phyloP scores from a whole-genome alignment of 2,113 vertebrate species.

The Fulmarus glacialis region DNA sequence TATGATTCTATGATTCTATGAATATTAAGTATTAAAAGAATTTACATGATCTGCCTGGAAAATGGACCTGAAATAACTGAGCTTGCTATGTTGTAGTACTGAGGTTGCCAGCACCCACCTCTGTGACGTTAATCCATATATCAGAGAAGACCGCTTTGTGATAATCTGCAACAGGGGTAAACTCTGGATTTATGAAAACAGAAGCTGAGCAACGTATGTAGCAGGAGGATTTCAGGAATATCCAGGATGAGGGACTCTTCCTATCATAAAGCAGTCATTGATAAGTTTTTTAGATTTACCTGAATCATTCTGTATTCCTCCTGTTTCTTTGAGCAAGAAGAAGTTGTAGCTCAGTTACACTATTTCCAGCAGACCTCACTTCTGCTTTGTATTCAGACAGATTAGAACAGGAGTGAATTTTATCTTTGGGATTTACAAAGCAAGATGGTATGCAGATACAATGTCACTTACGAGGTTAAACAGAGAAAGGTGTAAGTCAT shows the following conservation, averaged over 20 bases:
- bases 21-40: not conserved
- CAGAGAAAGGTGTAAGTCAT: not conserved
- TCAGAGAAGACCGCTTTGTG: not conserved
- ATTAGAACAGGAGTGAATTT: not conserved
- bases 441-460: not conserved
- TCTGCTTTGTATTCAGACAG: not conserved
- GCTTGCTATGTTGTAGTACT: not conserved
- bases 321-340: not conserved
- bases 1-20: too few relatives aligned
- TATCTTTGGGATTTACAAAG: not conserved
- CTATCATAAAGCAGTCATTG: not conserved
- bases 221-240: not conserved
- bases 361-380: not conserved
- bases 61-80: not conserved
- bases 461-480: not conserved
- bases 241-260: not conserved
- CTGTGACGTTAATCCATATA: not conserved
- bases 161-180: not conserved
- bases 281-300: not conserved
- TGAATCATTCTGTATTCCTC: not conserved
- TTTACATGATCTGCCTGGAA: not conserved
- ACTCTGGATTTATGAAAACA: not conserved
- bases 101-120: not conserved
- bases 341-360: not conserved
- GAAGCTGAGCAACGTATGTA: not conserved